Conservation (phyloP, 2,113 vertebrate genomes). For the Sphaerodactylus townsendi region DNA sequence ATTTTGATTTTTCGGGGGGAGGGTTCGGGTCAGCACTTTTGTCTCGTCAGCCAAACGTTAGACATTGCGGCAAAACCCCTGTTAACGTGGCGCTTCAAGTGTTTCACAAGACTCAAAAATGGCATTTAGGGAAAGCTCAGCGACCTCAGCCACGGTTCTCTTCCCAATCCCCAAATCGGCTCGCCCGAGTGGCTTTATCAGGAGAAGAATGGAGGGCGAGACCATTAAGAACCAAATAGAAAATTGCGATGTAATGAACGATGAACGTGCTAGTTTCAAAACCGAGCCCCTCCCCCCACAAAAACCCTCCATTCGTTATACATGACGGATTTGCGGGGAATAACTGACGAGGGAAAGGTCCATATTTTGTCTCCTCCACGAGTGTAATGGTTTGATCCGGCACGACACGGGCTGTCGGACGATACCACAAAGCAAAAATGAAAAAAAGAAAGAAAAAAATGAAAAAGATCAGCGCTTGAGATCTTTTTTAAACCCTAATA, state of each 20-base stretch:
- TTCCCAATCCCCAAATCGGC: neutral
- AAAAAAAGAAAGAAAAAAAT: too few relatives aligned
- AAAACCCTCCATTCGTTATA: rapidly evolving
- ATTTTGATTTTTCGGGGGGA: neutral
- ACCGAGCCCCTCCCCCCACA: too few relatives aligned
- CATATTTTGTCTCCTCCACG: neutral
- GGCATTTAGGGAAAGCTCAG: neutral
- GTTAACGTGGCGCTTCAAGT: neutral
- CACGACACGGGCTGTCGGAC: neutral
- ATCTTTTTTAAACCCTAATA: too few relatives aligned
- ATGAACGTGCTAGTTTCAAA: neutral
- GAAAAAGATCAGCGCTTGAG: too few relatives aligned
- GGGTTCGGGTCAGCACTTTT: neutral
- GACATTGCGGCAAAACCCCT: neutral
- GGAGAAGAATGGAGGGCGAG: neutral
- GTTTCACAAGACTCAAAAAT: neutral
- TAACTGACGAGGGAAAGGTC: neutral
- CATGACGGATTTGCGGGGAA: neutral
- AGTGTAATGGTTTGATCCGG: neutral
- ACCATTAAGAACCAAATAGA: neutral
- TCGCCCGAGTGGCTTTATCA: neutral
- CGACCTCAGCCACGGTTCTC: neutral
- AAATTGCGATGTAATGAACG: too few relatives aligned
- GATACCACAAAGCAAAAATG: neutral
- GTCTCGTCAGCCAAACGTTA: too few relatives aligned